A percentile compares a stretch with the other conserved stretches of the same genome.
Conservation (phyloP, 2,797 vertebrate species). For the Epinephelus malabaricus region DNA sequence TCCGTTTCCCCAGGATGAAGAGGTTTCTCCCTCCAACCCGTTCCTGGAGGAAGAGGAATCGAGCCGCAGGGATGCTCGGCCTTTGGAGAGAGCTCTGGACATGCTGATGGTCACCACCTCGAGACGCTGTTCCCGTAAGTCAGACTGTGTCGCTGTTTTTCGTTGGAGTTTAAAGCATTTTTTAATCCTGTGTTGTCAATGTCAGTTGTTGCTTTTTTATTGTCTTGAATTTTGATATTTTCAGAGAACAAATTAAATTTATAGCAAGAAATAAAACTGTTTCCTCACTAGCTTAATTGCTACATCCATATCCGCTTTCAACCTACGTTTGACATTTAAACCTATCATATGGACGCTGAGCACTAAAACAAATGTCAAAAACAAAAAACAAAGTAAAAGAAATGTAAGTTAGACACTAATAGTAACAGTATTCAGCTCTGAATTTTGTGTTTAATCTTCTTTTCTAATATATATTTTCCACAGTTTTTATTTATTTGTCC, state of each 20-base stretch:
- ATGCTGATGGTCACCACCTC: constrained; percentile 96
- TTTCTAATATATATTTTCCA: background rate
- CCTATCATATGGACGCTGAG: background rate
- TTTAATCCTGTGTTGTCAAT: background rate
- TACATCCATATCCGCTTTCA: background rate
- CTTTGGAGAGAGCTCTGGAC: constrained; percentile 93
- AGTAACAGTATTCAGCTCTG: background rate
- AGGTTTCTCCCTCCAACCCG: constrained; percentile 95
- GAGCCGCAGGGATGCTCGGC: constrained; percentile 90
- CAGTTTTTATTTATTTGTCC: background rate
- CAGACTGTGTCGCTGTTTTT: background rate
- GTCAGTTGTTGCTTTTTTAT: background rate
- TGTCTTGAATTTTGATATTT: too few relatives aligned
- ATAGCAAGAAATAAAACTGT: background rate
- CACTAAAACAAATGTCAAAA: background rate
- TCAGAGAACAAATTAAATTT: background rate
- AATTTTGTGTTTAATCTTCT: background rate
- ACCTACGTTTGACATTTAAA: background rate
- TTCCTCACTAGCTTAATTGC: background rate
- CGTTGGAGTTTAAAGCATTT: background rate
- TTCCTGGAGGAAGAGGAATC: constrained; percentile 96
- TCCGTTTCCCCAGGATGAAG: constrained; percentile 93
- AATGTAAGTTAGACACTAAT: background rate
- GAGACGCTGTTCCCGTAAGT: constrained; percentile 93
- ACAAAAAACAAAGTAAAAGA: background rate